phyloP scores from a whole-genome alignment of 2,888 invertebrate species.

The Cristatella mucedo region DNA sequence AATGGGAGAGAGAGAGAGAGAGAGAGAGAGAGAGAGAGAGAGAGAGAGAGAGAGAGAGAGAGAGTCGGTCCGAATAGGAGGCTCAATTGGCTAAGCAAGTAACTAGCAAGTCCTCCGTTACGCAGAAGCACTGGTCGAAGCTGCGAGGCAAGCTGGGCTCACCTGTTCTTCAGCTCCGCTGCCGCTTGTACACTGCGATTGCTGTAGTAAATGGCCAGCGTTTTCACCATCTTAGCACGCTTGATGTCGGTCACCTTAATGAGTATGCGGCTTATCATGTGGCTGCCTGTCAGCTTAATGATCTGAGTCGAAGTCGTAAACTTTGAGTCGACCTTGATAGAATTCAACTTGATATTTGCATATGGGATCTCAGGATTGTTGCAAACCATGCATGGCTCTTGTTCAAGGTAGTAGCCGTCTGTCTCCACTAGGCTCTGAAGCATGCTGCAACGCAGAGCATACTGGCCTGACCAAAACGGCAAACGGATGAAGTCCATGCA shows the following conservation, averaged over 20 bases:
- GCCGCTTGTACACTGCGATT: constrained; percentile 82
- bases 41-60: no score
- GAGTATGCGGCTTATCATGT: constrained; percentile 82
- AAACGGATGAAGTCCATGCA: no score
- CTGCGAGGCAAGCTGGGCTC: no score
- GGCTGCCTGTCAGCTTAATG: constrained; percentile 81
- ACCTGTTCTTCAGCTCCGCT: constrained; percentile 84
- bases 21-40: no score
- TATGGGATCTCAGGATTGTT: constrained; percentile 84
- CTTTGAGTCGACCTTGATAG: constrained; percentile 56
- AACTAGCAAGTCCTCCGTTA: no score
- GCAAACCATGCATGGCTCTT: constrained; percentile 90
- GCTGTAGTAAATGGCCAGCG: constrained; percentile 89
- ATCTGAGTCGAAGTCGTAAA: constrained; percentile 96
- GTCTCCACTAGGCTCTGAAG: constrained; percentile 83
- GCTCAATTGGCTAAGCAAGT: no score
- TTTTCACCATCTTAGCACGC: constrained; percentile 78
- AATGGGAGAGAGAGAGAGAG: no score
- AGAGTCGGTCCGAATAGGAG: no score
- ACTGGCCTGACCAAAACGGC: not conserved
- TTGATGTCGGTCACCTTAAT: constrained; percentile 85
- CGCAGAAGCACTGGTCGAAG: no score
- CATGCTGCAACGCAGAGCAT: constrained; percentile 39
- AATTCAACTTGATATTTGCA: constrained; percentile 14
- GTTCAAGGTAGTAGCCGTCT: constrained; percentile 87